Conservation (phyloP, 2,113 vertebrate genomes). For the Lepidothrix coronata region DNA sequence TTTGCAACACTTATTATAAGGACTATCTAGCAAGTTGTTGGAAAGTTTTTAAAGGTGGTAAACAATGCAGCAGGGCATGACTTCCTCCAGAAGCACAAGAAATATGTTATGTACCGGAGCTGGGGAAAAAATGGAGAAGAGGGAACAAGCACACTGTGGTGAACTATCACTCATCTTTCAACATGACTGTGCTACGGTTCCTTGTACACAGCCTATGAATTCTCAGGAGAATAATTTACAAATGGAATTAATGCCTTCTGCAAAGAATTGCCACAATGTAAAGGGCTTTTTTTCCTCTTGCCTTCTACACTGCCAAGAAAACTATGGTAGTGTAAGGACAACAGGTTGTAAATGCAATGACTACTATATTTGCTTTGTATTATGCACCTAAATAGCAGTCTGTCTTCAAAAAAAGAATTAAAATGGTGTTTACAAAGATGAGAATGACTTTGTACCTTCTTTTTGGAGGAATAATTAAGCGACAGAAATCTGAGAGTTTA, state of each 20-base stretch:
- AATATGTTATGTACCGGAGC: not conserved
- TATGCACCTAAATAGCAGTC: not conserved
- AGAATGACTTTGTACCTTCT: not conserved
- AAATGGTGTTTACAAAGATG: not conserved
- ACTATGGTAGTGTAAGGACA: not conserved
- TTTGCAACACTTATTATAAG: not conserved
- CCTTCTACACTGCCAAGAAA: not conserved
- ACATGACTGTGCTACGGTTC: not conserved
- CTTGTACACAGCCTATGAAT: not conserved
- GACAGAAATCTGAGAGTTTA: constrained; percentile 25
- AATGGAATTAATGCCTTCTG: not conserved
- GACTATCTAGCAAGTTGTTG: not conserved
- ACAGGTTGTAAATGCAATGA: not conserved
- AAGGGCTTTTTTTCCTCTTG: not conserved
- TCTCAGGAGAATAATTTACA: not conserved
- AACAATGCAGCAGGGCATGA: not conserved
- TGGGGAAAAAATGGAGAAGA: not conserved
- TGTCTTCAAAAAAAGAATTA: not conserved
- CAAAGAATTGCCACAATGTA: not conserved
- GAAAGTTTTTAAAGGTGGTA: not conserved
- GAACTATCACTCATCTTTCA: not conserved
- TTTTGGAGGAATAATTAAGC: constrained; percentile 11
- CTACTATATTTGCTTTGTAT: not conserved
- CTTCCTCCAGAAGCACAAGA: not conserved
- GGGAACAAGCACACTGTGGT: not conserved